Evolutionary conservation across 2,888 invertebrate species (phyloP).

Genomic region (Drosophila prolongata): DNA sequence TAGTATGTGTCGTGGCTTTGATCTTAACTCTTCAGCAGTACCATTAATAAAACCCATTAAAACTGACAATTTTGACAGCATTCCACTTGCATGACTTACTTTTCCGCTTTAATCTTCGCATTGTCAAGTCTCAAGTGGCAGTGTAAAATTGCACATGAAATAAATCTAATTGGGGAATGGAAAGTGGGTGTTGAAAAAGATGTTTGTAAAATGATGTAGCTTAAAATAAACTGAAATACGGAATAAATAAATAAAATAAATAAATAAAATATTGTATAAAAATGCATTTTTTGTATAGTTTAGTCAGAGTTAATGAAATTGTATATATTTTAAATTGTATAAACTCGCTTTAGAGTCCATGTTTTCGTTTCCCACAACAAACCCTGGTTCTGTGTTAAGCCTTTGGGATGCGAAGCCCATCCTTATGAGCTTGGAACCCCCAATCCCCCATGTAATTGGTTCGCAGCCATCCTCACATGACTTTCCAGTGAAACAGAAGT

Average conservation of each 20-base stretch:
- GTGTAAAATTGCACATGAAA: slow-evolving; percentile 29
- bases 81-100: slow-evolving; percentile 20
- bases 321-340: too few relatives aligned
- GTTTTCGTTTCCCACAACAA: not conserved
- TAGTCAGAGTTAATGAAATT: too few relatives aligned
- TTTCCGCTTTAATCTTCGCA: slow-evolving; percentile 33
- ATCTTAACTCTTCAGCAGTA: slow-evolving; percentile 11
- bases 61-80: slow-evolving; percentile 24
- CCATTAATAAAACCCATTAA: slow-evolving; percentile 42
- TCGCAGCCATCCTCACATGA: slow-evolving; percentile 2
- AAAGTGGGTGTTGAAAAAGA: not conserved
- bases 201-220: too few relatives aligned
- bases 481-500: slow-evolving; percentile 14
- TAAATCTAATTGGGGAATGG: slow-evolving; percentile 35
- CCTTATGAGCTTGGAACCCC: not conserved
- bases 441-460: slow-evolving; percentile 25
- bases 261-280: too few relatives aligned
- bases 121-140: slow-evolving; percentile 44
- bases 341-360: not conserved
- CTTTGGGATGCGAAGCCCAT: not conserved
- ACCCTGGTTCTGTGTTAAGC: not conserved
- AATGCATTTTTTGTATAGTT: too few relatives aligned
- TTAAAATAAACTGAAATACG: too few relatives aligned
- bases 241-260: too few relatives aligned
- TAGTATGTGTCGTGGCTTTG: slow-evolving; percentile 2